A percentile compares a stretch with the other conserved stretches of the same genome.
These are phyloP conservation scores for Platycercus adscitus DNA, from an alignment of 2,113 vertebrate genomes.

Conservation along the genomic window DNA sequence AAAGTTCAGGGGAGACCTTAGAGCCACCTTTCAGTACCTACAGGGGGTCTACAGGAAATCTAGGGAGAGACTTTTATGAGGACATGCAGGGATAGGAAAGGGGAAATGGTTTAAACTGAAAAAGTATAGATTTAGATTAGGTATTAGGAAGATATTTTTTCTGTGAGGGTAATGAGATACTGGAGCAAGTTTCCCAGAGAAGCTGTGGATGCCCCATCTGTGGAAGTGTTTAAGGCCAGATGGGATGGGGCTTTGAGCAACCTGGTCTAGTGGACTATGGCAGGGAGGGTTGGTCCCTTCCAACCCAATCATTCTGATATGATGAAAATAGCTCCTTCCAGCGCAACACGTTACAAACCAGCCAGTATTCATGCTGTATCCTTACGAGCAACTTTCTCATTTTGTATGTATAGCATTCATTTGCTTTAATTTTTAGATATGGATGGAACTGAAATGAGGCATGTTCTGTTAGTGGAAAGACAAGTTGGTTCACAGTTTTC, in stretches of 20 bases:
- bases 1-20: background rate
- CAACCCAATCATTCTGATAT: background rate
- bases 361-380: background rate
- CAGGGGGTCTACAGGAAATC: background rate
- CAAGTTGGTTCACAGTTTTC: background rate
- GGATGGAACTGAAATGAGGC: background rate
- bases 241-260: background rate
- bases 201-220: background rate
- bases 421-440: background rate
- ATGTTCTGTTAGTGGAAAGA: background rate
- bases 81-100: background rate
- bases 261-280: background rate
- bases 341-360: background rate
- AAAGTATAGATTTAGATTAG: background rate
- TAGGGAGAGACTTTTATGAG: background rate
- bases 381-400: background rate
- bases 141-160: background rate
- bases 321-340: background rate
- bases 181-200: background rate
- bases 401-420: background rate
- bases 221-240: background rate
- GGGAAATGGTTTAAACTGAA: background rate
- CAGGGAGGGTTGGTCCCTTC: background rate
- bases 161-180: background rate
- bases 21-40: background rate